Percentiles rank a stretch among this genome's conserved stretches.
Conservation (phyloP, 2,797 vertebrate species). For the Picus viridis region DNA sequence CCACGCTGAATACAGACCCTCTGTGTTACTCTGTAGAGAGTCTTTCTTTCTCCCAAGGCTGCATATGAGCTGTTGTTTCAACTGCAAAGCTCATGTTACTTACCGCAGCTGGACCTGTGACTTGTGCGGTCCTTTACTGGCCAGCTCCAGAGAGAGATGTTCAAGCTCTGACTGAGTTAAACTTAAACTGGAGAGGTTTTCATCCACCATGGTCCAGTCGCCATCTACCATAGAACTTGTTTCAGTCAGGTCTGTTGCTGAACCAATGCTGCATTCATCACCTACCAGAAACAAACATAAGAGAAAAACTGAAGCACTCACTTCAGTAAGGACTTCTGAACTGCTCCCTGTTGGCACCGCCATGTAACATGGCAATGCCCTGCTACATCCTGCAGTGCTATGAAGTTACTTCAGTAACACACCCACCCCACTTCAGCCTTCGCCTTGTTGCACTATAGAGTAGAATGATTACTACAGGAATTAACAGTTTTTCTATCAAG, state of each 20-base stretch:
- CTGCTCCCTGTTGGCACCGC: neutral
- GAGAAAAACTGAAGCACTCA: slow-evolving; percentile 25
- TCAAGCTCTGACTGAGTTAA: slow-evolving; percentile 95
- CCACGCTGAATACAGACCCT: neutral
- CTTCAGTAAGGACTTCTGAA: slow-evolving; percentile 34
- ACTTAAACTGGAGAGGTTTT: slow-evolving; percentile 91
- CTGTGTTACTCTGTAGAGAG: neutral
- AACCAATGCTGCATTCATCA: slow-evolving; percentile 97
- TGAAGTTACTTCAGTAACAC: neutral
- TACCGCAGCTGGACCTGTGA: slow-evolving; percentile 97
- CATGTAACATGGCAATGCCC: neutral
- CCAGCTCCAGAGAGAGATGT: slow-evolving; percentile 96
- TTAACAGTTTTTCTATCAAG: neutral
- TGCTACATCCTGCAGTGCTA: neutral
- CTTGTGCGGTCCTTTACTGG: slow-evolving; percentile 96
- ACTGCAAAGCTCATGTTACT: slow-evolving; percentile 5
- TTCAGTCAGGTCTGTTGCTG: slow-evolving; percentile 97
- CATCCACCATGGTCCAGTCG: slow-evolving; percentile 97
- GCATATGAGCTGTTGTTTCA: neutral
- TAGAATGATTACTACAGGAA: neutral
- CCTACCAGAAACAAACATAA: slow-evolving; percentile 78
- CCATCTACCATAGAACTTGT: slow-evolving; percentile 97
- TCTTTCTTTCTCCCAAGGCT: neutral
- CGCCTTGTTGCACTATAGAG: neutral
- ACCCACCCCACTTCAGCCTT: neutral